Evolutionary conservation across 1,140 invertebrate genomes (phyloP).

Genomic region (Thaumatotibia leucotreta): DNA sequence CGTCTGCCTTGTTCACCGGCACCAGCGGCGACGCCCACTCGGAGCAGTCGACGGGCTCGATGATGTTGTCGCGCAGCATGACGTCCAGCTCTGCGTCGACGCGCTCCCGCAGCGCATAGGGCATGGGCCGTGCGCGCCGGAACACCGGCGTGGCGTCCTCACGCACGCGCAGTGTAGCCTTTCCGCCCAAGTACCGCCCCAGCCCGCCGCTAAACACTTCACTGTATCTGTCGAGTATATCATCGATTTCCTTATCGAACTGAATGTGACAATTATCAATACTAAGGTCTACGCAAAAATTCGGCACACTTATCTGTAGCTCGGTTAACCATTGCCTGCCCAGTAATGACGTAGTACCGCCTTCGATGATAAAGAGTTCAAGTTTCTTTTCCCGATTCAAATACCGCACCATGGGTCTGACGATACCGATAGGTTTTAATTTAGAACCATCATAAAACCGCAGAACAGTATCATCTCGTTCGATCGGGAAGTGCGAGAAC

Average conservation of each 20-base stretch:
- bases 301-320: too few relatives aligned
- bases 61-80: constrained; percentile 32
- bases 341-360: constrained; percentile 21
- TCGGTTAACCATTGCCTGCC: constrained; percentile 21
- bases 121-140: too few relatives aligned
- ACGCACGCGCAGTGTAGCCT: constrained; percentile 6
- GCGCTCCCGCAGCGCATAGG: not conserved
- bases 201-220: constrained; percentile 14
- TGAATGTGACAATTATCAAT: not conserved
- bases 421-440: constrained; percentile 14
- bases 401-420: constrained; percentile 2
- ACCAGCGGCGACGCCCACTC: constrained; percentile 61
- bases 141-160: constrained; percentile 18
- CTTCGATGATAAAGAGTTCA: constrained; percentile 26
- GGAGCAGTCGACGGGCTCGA: constrained; percentile 35
- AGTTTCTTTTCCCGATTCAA: not conserved
- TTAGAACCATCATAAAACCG: constrained; percentile 21
- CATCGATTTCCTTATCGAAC: not conserved
- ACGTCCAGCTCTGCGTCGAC: constrained; percentile 8
- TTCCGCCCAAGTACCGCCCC: constrained; percentile 16
- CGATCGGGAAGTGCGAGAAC: not conserved
- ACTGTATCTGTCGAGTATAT: constrained; percentile 14
- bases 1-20: constrained; percentile 48
- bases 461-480: constrained; percentile 1
- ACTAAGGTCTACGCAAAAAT: not conserved